phyloP scores from a whole-genome alignment of 2,888 invertebrate species.

The Synergus gifuensis region DNA sequence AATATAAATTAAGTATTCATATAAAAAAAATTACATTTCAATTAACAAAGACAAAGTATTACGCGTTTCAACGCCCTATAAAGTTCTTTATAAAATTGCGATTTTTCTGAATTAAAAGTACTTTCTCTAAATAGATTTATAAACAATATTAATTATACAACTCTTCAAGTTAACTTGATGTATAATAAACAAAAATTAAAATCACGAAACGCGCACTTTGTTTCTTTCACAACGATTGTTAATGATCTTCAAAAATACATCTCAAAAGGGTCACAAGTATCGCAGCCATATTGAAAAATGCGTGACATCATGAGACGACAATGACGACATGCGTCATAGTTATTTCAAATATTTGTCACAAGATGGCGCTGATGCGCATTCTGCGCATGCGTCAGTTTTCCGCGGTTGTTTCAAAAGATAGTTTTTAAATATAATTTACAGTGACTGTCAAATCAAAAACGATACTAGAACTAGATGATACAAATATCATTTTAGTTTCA shows the following conservation, averaged over 20 bases:
- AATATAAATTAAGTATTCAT: constrained; percentile 12
- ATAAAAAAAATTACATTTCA: background rate
- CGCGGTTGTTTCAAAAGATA: background rate
- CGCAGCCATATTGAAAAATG: background rate
- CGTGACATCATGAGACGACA: no score
- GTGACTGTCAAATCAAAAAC: no score
- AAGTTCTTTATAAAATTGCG: background rate
- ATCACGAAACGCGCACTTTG: background rate
- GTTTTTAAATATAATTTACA: no score
- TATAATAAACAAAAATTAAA: background rate
- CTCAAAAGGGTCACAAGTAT: background rate
- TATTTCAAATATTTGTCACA: no score
- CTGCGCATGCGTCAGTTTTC: background rate
- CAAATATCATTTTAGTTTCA: no score
- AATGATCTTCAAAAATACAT: background rate
- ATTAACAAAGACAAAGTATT: constrained; percentile 16
- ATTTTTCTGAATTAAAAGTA: background rate
- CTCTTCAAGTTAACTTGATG: background rate
- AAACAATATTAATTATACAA: background rate
- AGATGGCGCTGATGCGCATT: background rate
- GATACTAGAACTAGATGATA: no score
- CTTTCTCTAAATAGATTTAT: background rate
- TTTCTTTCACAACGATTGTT: background rate
- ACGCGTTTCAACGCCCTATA: background rate
- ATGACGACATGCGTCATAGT: no score